Evolutionary conservation across 2,113 vertebrate genomes (phyloP), one percentile per base, ranked within the genome.

Genomic region (Taurulus bubalis): DNA sequence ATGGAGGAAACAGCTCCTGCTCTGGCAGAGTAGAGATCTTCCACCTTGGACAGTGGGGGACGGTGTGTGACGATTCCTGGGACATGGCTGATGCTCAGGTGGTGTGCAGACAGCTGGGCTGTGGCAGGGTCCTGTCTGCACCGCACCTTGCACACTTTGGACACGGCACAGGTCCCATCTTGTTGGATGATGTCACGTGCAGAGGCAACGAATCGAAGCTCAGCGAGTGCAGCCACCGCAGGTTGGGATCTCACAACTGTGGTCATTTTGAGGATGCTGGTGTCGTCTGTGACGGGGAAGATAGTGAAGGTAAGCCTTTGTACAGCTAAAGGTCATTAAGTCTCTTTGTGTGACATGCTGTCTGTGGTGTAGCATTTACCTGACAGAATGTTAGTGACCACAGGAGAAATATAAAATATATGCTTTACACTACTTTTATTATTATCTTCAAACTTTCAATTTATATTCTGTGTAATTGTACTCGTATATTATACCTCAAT

Each of bases 81-180:
- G 79, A 40, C 66, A 5, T 76, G 66, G 0, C 2, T 1, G 71
- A 93, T 72, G 90, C 89, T 34, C 71, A 90, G 63, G 92, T 91
- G 79, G 89, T 90, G 79, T 93, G 91, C 9, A 89, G 86, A 71
- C 90, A 92, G 80, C 67, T 89, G 71, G 89, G 89, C 71, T 93
- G 91, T 85, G 88, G 92, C 18, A 84, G 53, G 26, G 87, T 36
- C 2, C 0, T 72, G 22, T 87, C 80, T 16, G 82, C 90, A 18
- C 84, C 26, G 64, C 0, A 0, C 0, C 0, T 0, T 0, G 87
- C 88, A 10, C 28, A 0, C 3, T 93, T 90, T 82, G 91, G 91
- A 74, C 77, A 18, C 8, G 90, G 91, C 11, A 70, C 1, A 0
- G 90, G 89, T 0, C 86, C 82, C n/a, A 93, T 90, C 69, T 91